Evolutionary conservation across 2,797 vertebrate species (phyloP), one percentile per base, ranked within the genome.

Genomic region (Lerista edwardsae): DNA sequence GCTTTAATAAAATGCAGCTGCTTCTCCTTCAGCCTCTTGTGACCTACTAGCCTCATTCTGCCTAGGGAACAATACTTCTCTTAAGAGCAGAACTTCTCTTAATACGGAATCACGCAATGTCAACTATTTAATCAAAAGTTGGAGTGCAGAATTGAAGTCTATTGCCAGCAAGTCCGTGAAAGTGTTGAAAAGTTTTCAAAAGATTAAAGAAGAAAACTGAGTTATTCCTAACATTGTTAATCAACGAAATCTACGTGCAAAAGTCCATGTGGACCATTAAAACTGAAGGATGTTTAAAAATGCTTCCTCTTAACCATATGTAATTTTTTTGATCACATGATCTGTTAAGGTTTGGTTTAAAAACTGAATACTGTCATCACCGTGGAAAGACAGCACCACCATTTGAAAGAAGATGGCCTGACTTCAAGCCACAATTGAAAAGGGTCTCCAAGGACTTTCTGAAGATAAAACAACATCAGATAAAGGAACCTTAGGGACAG

Each of bases 361-460:
- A 90, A 85, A 29, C 19, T 90, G 80, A 91, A 88, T 9, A 15
- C 9, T 47, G 75, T 51, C 34, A n/a, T 29, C 57, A 82, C 2
- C n/a, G 68, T 31, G 62, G 78, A 92, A 88, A 34, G 12, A 90
- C 34, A 77, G 89, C 87, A 3, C 2, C 8, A 78, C 86, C 85
- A 64, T 57, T 21, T 69, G 51, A 19, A 91, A 91, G 87, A 59
- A 87, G 75, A 84, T 86, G 57, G 61, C 78, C 73, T 17, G 67
- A 84, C 78, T 91, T 93, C 81, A 95, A 91, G 82, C 73, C 78
- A 81, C 57, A 75, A 83, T 0, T 85, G 67, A 55, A 92, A 92
- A 86, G 10, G 41, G 3, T 78, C 80, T 92, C 83, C 25, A 89
- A 85, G 90, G 64, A 4, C 15, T 92, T 91, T 76, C 59, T 80